These are phyloP conservation scores for Podargus strigoides DNA, from an alignment of 2,797 vertebrate genomes.

Conservation along the genomic window DNA sequence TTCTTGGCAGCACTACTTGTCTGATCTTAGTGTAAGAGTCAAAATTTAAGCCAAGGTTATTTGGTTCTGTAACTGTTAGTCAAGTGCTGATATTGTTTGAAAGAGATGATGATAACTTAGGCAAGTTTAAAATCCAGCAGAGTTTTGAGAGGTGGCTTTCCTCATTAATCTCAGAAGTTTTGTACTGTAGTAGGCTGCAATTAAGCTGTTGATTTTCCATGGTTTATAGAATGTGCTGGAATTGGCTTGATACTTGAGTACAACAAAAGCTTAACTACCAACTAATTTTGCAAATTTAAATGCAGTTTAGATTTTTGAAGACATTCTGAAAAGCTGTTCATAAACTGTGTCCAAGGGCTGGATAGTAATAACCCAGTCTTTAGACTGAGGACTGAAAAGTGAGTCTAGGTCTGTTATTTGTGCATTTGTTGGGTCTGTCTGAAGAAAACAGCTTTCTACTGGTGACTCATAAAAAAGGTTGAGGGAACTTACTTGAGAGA, in stretches of 20 bases:
- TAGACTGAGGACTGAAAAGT: not conserved
- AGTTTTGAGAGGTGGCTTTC: not conserved
- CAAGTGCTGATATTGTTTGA: not conserved
- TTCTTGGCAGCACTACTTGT: conserved; percentile 45
- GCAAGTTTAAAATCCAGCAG: not conserved
- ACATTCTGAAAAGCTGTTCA: not conserved
- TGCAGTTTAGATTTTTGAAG: not conserved
- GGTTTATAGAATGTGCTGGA: not conserved
- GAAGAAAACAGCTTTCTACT: not conserved
- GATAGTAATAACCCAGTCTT: not conserved
- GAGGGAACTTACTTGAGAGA: not conserved
- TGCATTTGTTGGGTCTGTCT: not conserved
- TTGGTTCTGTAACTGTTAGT: conserved; percentile 30
- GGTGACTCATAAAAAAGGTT: not conserved
- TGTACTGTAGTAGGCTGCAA: not conserved
- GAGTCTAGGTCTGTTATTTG: not conserved
- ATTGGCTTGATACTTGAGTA: not conserved
- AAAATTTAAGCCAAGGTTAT: conserved; percentile 41
- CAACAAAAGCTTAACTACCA: not conserved
- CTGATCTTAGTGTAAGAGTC: conserved; percentile 40
- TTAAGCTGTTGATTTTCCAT: not conserved
- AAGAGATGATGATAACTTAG: not conserved
- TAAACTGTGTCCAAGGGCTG: not conserved
- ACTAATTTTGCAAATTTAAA: not conserved
- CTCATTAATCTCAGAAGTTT: not conserved